Base-by-base conservation (phyloP, 2,113 vertebrate genomes). In the Corythoichthys haematopterus region DNA sequence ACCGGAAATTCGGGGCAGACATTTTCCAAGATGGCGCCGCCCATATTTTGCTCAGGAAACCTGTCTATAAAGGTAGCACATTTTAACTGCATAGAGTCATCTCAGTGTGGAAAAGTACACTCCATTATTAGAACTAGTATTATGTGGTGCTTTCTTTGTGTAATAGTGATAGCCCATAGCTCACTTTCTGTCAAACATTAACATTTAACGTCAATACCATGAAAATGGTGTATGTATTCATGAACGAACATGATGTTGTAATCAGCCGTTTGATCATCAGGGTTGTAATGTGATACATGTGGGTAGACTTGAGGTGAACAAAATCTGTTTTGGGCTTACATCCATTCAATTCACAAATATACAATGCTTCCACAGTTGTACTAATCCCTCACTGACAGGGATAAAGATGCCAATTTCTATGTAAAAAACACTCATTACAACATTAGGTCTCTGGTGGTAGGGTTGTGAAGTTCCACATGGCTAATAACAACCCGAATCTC, bases 381-480 rank as follows among this genome's bases (percentile, higher is more conserved):
- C 74, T 83, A 80, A 85, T 85, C 81, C 81, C 70, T 72, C 64
- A 65, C 74, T 82, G 79, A 82, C 82, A 77, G 70, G 79, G 83
- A 83, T 85, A 83, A 84, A 85, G 74, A 88, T 79, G 75, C 80
- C 80, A 80, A 87, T 86, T 87, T 85, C 77, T 82, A 83, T 84
- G 83, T 84, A 87, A 87, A 86, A 89, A 86, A 67, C 64, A 62
- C 84, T 84, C 74, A 84, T 85, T 85, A 82, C 80, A 72, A 80
- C 77, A 80, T 81, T 80, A 82, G 72, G 73, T 86, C 66, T 79
- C 68, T 75, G 73, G 76, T 78, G 67, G 65, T 77, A 74, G 69
- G 74, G 71, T 78, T 70, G 72, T 78, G 74, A 84, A 78, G 80
- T 86, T 84, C 83, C 85, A 81, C 84, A 70, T 74, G 85, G 87